Evolutionary conservation across 2,888 invertebrate genomes (phyloP).

Genomic region (Exocentrus adspersus): DNA sequence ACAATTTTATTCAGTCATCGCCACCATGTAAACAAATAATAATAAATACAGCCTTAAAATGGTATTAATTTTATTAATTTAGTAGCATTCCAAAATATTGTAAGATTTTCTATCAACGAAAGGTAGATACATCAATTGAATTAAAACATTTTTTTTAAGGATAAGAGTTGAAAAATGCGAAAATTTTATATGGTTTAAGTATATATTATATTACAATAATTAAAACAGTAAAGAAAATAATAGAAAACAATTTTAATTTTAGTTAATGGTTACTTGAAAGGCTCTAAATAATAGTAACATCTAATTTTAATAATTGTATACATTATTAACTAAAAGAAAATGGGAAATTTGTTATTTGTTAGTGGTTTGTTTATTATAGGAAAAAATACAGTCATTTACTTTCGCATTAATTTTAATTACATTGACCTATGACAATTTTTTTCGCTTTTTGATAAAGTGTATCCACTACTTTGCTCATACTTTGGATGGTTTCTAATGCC

Average conservation of each 20-base stretch:
- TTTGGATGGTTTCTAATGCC: conserved; percentile 96
- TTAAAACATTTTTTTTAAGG: not conserved
- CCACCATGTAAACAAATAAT: conserved; percentile 18
- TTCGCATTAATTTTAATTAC: conserved; percentile 28
- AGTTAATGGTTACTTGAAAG: conserved; percentile 15
- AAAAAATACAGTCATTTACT: conserved; percentile 41
- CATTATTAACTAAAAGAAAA: conserved; percentile 19
- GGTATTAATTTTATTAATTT: conserved; percentile 14
- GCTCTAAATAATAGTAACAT: conserved; percentile 18
- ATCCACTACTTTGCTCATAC: conserved; percentile 99
- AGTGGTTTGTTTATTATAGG: conserved; percentile 24
- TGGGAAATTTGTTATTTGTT: conserved; percentile 21
- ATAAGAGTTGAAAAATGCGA: conserved; percentile 8
- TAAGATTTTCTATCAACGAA: conserved; percentile 5
- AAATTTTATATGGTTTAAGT: conserved; percentile 2
- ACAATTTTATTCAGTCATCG: conserved; percentile 15
- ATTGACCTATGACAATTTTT: conserved; percentile 85
- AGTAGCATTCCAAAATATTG: conserved; percentile 14
- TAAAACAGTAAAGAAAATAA: conserved; percentile 21
- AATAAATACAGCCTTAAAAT: conserved; percentile 23
- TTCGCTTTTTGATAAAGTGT: conserved; percentile 99
- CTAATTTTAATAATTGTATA: conserved; percentile 25
- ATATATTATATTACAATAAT: conserved; percentile 6
- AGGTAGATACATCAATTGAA: not conserved
- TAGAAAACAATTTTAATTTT: conserved; percentile 14